Evolutionary conservation across 2,113 vertebrate species (phyloP).

Genomic region (Carassius auratus): DNA sequence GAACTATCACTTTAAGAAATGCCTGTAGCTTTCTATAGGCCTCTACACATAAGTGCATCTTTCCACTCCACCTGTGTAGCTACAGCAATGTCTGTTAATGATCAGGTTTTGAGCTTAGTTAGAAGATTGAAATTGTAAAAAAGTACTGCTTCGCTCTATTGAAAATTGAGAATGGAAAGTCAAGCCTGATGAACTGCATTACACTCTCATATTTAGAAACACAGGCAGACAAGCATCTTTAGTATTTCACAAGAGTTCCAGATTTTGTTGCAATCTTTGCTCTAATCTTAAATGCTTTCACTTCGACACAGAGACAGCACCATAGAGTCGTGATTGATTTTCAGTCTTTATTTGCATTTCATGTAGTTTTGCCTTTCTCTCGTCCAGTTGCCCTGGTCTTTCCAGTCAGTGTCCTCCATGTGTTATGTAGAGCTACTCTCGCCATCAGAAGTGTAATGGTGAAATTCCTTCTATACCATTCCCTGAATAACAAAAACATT

Average conservation of each 20-base stretch:
- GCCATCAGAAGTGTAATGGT: slow-evolving; percentile 92
- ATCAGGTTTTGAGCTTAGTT: neutral
- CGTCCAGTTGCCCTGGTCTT: slow-evolving; percentile 46
- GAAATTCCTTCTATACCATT: slow-evolving; percentile 92
- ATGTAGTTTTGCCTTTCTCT: slow-evolving; percentile 52
- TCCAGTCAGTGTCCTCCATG: slow-evolving; percentile 75
- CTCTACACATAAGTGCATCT: too few species aligned
- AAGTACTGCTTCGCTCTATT: neutral
- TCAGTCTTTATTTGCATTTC: slow-evolving; percentile 53
- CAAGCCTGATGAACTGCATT: neutral
- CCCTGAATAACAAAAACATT: slow-evolving; percentile 67
- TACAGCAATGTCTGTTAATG: neutral
- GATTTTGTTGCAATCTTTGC: neutral
- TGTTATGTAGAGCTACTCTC: slow-evolving; percentile 77
- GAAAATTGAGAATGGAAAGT: neutral
- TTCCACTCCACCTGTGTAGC: neutral
- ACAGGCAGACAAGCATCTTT: neutral
- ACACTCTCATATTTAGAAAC: neutral
- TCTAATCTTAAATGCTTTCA: neutral
- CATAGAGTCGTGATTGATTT: neutral
- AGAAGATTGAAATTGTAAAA: neutral
- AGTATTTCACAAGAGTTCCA: neutral
- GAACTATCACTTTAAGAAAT: too few species aligned
- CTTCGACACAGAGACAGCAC: neutral
- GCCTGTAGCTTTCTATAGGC: too few species aligned